Evolutionary conservation across 2,797 vertebrate species (phyloP), one percentile per base, ranked within the genome.

Genomic region (Cynodonichthys magdalenae): DNA sequence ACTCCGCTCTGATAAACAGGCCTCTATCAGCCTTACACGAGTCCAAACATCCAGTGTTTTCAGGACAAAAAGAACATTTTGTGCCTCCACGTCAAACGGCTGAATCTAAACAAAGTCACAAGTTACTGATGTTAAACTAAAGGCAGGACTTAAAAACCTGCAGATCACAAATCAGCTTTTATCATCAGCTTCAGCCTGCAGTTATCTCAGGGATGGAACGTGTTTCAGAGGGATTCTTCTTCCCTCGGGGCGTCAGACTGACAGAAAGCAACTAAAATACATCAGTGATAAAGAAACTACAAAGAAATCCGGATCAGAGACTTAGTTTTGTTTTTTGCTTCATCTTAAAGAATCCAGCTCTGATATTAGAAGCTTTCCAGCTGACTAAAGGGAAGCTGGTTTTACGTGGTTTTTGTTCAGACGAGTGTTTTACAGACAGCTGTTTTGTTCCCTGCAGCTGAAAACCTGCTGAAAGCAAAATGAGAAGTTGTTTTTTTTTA

Each of bases 401-500:
- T 36, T 9, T 6, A 31, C 29, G 2, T 31, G n/a, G n/a, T n/a
- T n/a, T n/a, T n/a, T n/a, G n/a, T n/a, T n/a, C n/a, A n/a, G n/a
- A n/a, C n/a, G n/a, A n/a, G n/a, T n/a, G n/a, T n/a, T n/a, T n/a
- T n/a, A n/a, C n/a, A n/a, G n/a, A n/a, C n/a, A n/a, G n/a, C n/a
- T n/a, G n/a, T n/a, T n/a, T n/a, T n/a, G n/a, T n/a, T n/a, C n/a
- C n/a, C n/a, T 6, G 31, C 14, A 24, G 45, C n/a, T 53, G 51
- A 49, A 2, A 53, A 20, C 34, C 63, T 46, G 27, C 14, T 19
- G 31, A 9, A 34, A 15, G 18, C 12, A 12, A 47, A 8, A 19
- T 2, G 14, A 34, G 15, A 10, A 1, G 44, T n/a, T n/a, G 15
- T 1, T 24, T 3, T 4, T 27, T 68, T 77, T 87, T 88, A 95